These are phyloP conservation scores for Psittacus erithacus DNA, from an alignment of 2,113 vertebrate genomes.

Conservation along the genomic window DNA sequence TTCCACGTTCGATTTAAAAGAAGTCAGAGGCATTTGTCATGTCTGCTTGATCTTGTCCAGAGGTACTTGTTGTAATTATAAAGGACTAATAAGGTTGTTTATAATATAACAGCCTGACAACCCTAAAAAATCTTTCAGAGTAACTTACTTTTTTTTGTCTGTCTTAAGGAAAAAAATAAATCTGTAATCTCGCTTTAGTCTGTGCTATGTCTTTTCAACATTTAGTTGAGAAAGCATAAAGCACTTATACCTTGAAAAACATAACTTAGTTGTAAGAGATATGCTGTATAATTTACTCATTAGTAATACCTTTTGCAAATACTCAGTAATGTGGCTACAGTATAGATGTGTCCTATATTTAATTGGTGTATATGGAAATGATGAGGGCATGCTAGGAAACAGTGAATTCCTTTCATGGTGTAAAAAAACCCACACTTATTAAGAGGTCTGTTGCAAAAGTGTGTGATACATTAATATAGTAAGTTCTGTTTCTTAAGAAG, in stretches of 20 bases:
- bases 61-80: conserved; percentile 65
- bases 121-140: conserved; percentile 42
- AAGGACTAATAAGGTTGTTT: conserved; percentile 71
- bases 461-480: neutral
- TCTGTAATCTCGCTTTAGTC: neutral
- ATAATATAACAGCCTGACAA: conserved; percentile 70
- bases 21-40: conserved; percentile 82
- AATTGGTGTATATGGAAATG: neutral
- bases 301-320: neutral
- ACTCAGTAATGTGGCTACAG: neutral
- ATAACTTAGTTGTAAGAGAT: neutral
- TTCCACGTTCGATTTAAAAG: conserved; percentile 78
- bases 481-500: neutral
- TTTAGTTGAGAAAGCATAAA: neutral
- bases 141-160: neutral
- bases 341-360: neutral
- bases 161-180: neutral
- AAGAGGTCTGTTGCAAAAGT: neutral
- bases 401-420: neutral
- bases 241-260: neutral
- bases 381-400: neutral
- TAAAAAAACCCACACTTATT: neutral
- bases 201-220: neutral
- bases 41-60: conserved; percentile 73
- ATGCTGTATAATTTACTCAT: neutral